Evolutionary conservation across 2,888 invertebrate genomes (phyloP), one percentile per base, ranked within the genome.

Genomic region (Caenorhabditis sinica): DNA sequence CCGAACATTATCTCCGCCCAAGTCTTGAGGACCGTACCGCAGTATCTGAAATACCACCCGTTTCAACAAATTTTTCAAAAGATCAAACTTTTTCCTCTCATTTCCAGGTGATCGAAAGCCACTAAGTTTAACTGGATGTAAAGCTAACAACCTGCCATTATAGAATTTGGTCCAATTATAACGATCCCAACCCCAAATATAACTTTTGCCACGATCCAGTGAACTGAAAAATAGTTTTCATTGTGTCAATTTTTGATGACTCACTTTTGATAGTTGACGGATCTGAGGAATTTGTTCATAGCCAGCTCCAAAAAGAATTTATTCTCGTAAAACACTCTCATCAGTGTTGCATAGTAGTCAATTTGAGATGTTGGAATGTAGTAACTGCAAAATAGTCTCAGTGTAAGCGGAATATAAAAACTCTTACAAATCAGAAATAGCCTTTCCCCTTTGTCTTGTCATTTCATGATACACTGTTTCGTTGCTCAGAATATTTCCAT

Each of bases 51-150:
- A 51, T 45, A 5, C 15, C 2, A 56, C 11, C 4, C 23, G n/a
- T 49, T 2, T 1, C n/a, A n/a, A n/a, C n/a, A n/a, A n/a, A n/a
- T 49, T 20, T 49, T 17, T 56, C 2, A 1, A 25, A 17, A 60
- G 13, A n/a, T 30, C 23, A 6, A 1, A 79, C 72, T 20, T 43
- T n/a, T 25, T 66, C 6, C 58, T 40, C 2, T 20, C 23, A 33
- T 40, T 13, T 30, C 53, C 30, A 20, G 82, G 66, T 3, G 65
- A 15, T n/a, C 9, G 11, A 17, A 82, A 72, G 15, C 15, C 2
- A 33, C 68, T 79, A 0, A 74, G 8, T 68, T 83, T 83, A 11
- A 83, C 40, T 9, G 83, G 73, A 63, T 83, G 83, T n/a, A 83
- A 30, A 33, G 11, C 60, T 2, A 73, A 25, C 45, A 77, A 17